Evolutionary conservation across 2,113 vertebrate species (phyloP), one percentile per base, ranked within the genome.

Genomic region (Regulus satrapa): DNA sequence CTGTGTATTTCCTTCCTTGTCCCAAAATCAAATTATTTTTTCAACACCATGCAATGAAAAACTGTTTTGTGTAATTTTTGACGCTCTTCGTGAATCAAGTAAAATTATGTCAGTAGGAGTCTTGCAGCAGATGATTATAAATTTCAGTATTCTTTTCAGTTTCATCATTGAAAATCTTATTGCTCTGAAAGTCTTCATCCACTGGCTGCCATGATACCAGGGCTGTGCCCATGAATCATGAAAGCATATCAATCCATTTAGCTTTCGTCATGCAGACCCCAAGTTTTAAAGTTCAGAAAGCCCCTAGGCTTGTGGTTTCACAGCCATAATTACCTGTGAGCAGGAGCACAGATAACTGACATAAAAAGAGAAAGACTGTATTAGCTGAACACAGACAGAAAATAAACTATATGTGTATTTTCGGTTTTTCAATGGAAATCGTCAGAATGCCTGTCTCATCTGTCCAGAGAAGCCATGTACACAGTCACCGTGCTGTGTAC

Each of bases 401-500:
- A 73, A 66, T 31, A 51, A 75, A 1, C 1, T 9, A 6, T 15
- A 46, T 15, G 6, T 48, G 18, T 2, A 49, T 38, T 51, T 66
- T 14, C 38, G 63, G 7, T 74, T 63, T 77, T 36, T 56, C 14
- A 13, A 8, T 19, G 18, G 17, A 20, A 66, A 52, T 36, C 14
- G 77, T 86, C 72, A 58, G 26, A 77, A 8, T 25, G 6, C 32
- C 18, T 68, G 28, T 14, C 26, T 62, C 29, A 43, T 71, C 43
- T 67, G 9, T 34, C 43, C 17, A 4, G 40, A n/a, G 7, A 40
- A n/a, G 20, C 19, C 2, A 1, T 12, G 26, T 20, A 51, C 28
- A 40, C 10, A 29, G 17, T 11, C 9, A 66, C 14, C 0, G 5
- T 38, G n/a, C n/a, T n/a, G n/a, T n/a, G n/a, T n/a, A n/a, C n/a